phyloP scores from a whole-genome alignment of 2,797 vertebrate genomes.

The Centroberyx gerrardi region DNA sequence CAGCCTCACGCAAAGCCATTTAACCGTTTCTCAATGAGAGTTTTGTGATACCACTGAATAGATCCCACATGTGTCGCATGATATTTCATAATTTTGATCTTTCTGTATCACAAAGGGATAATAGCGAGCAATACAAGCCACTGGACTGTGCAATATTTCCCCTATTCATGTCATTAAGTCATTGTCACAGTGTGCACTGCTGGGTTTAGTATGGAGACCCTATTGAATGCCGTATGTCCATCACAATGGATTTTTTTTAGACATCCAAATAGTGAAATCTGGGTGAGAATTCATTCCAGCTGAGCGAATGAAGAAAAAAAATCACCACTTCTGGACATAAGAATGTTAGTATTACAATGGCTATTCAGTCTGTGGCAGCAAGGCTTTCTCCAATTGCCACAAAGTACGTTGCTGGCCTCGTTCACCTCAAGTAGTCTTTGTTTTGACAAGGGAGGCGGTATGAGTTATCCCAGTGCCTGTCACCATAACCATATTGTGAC shows the following conservation, averaged over 20 bases:
- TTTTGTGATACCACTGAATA: slow-evolving; percentile 81
- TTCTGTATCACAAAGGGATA: slow-evolving; percentile 77
- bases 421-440: slow-evolving; percentile 70
- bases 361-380: slow-evolving; percentile 21
- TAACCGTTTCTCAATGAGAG: slow-evolving; percentile 79
- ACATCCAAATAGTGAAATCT: slow-evolving; percentile 38
- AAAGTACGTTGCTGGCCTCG: slow-evolving; percentile 40
- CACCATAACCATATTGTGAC: slow-evolving; percentile 72
- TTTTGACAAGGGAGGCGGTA: slow-evolving; percentile 75
- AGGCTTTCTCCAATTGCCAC: slow-evolving; percentile 16
- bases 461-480: slow-evolving; percentile 68
- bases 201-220: slow-evolving; percentile 64
- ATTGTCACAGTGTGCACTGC: slow-evolving; percentile 77
- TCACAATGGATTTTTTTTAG: slow-evolving; percentile 44
- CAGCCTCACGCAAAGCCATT: slow-evolving; percentile 84
- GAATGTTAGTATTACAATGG: neutral
- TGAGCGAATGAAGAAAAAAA: slow-evolving; percentile 42
- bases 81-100: slow-evolving; percentile 85
- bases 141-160: slow-evolving; percentile 76
- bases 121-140: slow-evolving; percentile 70
- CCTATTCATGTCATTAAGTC: slow-evolving; percentile 78
- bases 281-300: slow-evolving; percentile 47
- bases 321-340: neutral
- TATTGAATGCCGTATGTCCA: slow-evolving; percentile 69
- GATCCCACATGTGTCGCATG: slow-evolving; percentile 78